Base-by-base conservation (phyloP, 2,888 invertebrate genomes). In the Aphidoletes aphidimyza region DNA sequence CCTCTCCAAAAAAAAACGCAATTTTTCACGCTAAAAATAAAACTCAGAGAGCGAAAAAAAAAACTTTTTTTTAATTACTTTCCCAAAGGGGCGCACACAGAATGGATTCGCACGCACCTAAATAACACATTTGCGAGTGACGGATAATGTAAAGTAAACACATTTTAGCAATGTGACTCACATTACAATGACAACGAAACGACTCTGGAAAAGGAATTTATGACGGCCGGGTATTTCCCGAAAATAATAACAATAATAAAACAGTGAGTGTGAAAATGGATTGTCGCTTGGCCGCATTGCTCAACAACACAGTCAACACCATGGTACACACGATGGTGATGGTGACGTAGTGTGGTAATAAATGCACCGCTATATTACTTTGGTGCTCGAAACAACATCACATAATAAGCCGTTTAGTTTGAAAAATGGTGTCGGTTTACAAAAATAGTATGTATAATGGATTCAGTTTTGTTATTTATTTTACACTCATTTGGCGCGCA, bases 91-190 rank as follows among this genome's bases (percentile, higher is more conserved):
- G 8, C 8, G 69, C 34, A 30, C 69, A 30, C 26, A 69, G 30
- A 69, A 69, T 14, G 69, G 26, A 34, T 69, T 69, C 17, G n/a
- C 69, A 69, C 69, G 34, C 69, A 69, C 69, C 69, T 69, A 69
- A 69, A 69, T 69, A 69, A 69, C 14, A 69, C 69, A 69, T 69
- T 69, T 69, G 26, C 69, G 30, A 69, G 69, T 34, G 69, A 14
- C 5, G 69, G 34, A 69, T 69, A 69, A 69, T 34, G 69, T 69
- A 69, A 69, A 69, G 17, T 34, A 69, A 69, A 69, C 69, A 69
- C 69, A 69, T 69, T 69, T 30, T 69, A 69, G 69, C 69, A 69
- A 69, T 69, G 69, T 69, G 69, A 69, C 69, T 69, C 69, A 69
- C 69, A 69, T 69, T 69, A 69, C 30, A 69, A 69, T 69, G 69